These are phyloP conservation scores for Enteromius viviparus DNA, from an alignment of 2,797 vertebrate species.

Conservation along the genomic window DNA sequence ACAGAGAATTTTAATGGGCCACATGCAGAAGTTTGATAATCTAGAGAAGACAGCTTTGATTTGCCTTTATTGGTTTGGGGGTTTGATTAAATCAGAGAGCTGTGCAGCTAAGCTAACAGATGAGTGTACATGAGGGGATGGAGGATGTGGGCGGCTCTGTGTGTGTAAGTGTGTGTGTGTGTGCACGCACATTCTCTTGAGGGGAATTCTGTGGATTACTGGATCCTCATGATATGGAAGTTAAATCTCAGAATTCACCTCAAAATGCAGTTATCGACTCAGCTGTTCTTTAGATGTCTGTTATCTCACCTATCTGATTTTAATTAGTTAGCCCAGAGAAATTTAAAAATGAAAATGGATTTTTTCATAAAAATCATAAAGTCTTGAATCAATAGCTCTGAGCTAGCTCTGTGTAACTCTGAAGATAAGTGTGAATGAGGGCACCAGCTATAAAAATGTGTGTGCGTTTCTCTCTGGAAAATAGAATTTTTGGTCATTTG, in stretches of 20 bases:
- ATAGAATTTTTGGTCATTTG: not conserved
- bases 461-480: not conserved
- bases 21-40: conserved; percentile 45
- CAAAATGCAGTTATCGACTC: conserved; percentile 30
- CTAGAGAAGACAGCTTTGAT: conserved; percentile 44
- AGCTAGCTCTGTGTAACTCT: conserved; percentile 21
- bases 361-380: conserved; percentile 50
- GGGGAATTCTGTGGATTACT: conserved; percentile 57
- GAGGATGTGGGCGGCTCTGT: conserved; percentile 16
- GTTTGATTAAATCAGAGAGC: conserved; percentile 44
- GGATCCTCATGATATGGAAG: conserved; percentile 69
- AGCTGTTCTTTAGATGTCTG: conserved; percentile 25
- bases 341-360: conserved; percentile 49
- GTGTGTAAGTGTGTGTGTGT: conserved; percentile 29
- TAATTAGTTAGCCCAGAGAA: conserved; percentile 41
- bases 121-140: conserved; percentile 36
- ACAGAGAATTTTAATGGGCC: conserved; percentile 44
- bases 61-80: conserved; percentile 44
- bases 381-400: conserved; percentile 43
- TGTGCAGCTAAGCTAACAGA: conserved; percentile 29
- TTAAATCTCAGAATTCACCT: conserved; percentile 45
- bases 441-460: conserved; percentile 5
- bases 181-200: conserved; percentile 41
- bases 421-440: conserved; percentile 31
- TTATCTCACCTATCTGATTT: conserved; percentile 44